A percentile compares a stretch with the other conserved stretches of the same genome.
These are phyloP conservation scores for Mactra quadrangularis DNA, from an alignment of 1,140 invertebrate genomes.

Conservation along the genomic window DNA sequence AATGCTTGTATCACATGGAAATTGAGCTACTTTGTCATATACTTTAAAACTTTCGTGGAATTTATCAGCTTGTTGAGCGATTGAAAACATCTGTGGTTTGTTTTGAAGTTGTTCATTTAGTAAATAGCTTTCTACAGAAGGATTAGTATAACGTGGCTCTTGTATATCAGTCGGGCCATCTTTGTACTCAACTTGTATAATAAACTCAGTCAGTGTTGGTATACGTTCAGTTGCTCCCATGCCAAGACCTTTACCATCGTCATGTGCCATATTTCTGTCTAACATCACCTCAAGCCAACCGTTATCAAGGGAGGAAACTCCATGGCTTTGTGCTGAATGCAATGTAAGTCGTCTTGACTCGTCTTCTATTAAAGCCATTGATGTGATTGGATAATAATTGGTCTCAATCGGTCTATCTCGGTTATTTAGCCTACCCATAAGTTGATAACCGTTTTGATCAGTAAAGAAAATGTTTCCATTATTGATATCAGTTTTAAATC, in stretches of 20 bases:
- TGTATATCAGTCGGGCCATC: neutral
- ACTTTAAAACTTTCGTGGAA: constrained; percentile 41
- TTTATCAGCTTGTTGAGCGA: constrained; percentile 26
- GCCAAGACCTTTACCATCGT: constrained; percentile 94
- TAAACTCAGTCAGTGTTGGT: constrained; percentile 90
- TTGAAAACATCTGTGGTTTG: constrained; percentile 19
- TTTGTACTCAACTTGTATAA: constrained; percentile 89
- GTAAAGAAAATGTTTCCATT: constrained; percentile 89
- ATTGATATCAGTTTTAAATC: constrained; percentile 91
- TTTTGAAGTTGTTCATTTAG: constrained; percentile 57
- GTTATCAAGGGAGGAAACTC: constrained; percentile 91
- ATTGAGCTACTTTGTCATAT: neutral
- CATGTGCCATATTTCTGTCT: constrained; percentile 92
- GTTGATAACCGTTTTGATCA: constrained; percentile 95
- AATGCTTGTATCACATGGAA: constrained; percentile 44
- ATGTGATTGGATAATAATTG: constrained; percentile 95
- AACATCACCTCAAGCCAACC: constrained; percentile 94
- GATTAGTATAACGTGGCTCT: constrained; percentile 41
- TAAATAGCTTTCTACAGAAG: constrained; percentile 31
- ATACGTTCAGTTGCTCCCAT: constrained; percentile 95
- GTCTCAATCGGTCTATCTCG: constrained; percentile 89
- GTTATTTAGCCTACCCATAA: constrained; percentile 87
- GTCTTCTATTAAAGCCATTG: constrained; percentile 93
- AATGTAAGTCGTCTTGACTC: constrained; percentile 87
- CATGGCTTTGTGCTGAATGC: constrained; percentile 93